Evolutionary conservation across 1,140 invertebrate genomes (phyloP).

Genomic region (Pseudobourletiella spinata): DNA sequence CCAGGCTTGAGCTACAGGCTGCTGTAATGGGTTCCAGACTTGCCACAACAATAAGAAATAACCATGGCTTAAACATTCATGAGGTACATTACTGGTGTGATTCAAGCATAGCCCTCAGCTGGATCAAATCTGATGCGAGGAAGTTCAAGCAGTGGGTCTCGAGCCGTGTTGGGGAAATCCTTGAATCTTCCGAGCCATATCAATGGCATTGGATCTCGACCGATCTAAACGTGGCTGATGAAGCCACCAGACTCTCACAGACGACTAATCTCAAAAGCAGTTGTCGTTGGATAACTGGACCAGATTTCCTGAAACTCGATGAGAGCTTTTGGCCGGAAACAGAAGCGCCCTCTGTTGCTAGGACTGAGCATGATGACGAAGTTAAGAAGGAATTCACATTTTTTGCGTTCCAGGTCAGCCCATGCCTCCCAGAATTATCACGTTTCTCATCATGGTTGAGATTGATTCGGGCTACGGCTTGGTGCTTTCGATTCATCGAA

Average conservation of each 20-base stretch:
- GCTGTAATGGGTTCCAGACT: conserved; percentile 39
- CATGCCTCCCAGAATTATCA: background rate
- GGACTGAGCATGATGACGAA: background rate
- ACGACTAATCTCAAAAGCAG: background rate
- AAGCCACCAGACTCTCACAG: conserved; percentile 19
- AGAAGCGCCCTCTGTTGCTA: background rate
- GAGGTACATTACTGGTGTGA: conserved; percentile 26
- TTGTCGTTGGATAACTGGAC: conserved; percentile 25
- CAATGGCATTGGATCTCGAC: conserved; percentile 9
- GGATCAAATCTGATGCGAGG: conserved; percentile 16
- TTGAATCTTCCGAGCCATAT: background rate
- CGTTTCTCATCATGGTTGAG: background rate
- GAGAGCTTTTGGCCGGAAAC: conserved; percentile 14
- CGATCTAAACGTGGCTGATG: conserved; percentile 12
- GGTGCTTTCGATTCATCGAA: background rate
- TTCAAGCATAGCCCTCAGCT: conserved; percentile 20
- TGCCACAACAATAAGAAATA: conserved; percentile 13
- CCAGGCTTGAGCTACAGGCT: conserved; percentile 42
- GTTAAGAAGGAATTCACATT: background rate
- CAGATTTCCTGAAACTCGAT: conserved; percentile 12
- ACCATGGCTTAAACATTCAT: conserved; percentile 9
- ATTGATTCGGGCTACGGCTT: conserved; percentile 11
- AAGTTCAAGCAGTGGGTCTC: conserved; percentile 26
- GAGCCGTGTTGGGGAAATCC: conserved; percentile 33
- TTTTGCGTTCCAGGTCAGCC: background rate